Conservation (phyloP, 2,797 vertebrate genomes). For the Tympanoctomys barrerae region DNA sequence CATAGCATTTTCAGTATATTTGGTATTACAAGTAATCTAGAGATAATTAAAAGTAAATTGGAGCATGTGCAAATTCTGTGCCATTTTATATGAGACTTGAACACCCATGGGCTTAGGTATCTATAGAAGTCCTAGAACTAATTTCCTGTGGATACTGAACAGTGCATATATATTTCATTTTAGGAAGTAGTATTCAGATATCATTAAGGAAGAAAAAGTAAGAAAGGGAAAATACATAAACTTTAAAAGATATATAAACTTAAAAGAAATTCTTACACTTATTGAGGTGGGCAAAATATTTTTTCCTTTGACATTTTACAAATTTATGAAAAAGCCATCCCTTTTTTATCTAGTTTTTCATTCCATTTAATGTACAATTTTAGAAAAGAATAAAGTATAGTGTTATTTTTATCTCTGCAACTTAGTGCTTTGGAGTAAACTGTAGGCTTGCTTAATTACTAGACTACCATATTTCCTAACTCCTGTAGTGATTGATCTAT, state of each 20-base stretch:
- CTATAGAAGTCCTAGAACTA: not conserved
- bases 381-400: not conserved
- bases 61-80: not conserved
- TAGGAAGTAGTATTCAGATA: not conserved
- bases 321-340: not conserved
- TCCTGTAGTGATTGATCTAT: not conserved
- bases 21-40: not conserved
- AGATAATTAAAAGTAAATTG: not conserved
- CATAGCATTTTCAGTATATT: not conserved
- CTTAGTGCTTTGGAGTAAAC: constrained; percentile 40
- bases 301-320: constrained; percentile 56
- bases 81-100: not conserved
- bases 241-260: not conserved
- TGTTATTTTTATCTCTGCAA: constrained; percentile 33
- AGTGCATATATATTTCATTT: not conserved
- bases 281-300: not conserved
- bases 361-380: not conserved
- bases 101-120: not conserved
- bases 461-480: not conserved
- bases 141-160: not conserved
- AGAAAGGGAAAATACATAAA: not conserved
- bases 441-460: not conserved
- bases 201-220: constrained; percentile 52
- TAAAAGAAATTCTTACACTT: constrained; percentile 11
- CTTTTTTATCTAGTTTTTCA: constrained; percentile 22